Evolutionary conservation across 2,888 invertebrate genomes (phyloP).

Genomic region (Calameuta filiformis): DNA sequence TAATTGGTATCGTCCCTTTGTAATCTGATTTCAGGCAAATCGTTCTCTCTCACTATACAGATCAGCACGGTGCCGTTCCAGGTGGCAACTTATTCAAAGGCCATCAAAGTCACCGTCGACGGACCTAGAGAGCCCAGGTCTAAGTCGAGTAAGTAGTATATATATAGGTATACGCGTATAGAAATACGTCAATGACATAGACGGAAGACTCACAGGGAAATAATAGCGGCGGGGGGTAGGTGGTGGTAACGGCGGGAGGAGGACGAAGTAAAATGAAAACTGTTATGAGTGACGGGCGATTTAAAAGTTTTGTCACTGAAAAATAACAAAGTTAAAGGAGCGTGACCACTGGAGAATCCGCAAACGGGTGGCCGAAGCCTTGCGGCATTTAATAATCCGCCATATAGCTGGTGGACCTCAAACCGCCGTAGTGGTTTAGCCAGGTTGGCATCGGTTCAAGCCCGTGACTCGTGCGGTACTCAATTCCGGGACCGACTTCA

Average conservation of each 20-base stretch:
- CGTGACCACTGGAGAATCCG: conserved; percentile 51
- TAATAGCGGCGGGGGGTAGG: neutral
- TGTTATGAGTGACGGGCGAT: neutral
- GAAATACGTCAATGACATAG: neutral
- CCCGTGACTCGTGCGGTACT: conserved; percentile 20
- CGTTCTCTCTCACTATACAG: conserved; percentile 94
- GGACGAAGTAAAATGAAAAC: neutral
- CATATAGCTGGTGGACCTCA: conserved; percentile 61
- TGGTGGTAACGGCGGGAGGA: neutral
- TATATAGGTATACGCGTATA: neutral
- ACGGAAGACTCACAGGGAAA: neutral
- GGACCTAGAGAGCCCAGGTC: conserved; percentile 98
- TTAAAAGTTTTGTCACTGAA: neutral
- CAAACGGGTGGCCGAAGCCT: conserved; percentile 53
- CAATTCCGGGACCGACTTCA: neutral
- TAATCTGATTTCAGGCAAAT: conserved; percentile 75
- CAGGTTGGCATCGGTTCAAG: conserved; percentile 47
- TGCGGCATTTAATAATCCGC: conserved; percentile 62
- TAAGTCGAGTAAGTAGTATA: conserved; percentile 87
- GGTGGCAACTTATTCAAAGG: conserved; percentile 93
- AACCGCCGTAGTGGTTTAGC: conserved; percentile 53
- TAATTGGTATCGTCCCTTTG: conserved; percentile 1
- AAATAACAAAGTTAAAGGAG: conserved; percentile 13
- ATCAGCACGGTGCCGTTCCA: conserved; percentile 85
- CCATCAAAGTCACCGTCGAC: conserved; percentile 99